phyloP scores from a whole-genome alignment of 30 jellyfish, hydroid and myxozoan genomes.

The Sanderia malayensis region DNA sequence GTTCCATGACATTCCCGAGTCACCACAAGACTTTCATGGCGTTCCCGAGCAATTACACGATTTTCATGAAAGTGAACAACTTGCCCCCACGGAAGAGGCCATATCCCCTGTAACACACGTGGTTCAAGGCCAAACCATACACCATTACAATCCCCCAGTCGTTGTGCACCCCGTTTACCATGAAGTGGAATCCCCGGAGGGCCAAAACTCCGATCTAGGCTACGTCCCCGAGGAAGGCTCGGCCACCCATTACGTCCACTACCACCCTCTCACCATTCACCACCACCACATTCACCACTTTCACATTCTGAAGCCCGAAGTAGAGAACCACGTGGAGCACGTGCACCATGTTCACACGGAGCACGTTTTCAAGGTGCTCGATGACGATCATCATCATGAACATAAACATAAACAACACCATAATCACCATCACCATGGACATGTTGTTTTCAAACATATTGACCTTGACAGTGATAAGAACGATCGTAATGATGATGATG shows the following conservation, averaged over 20 bases:
- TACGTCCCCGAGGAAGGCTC: slow-evolving; percentile 63
- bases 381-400: background rate
- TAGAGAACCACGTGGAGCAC: slow-evolving; percentile 47
- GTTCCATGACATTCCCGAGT: too few relatives aligned
- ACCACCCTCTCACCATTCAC: slow-evolving; percentile 54
- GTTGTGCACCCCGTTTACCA: slow-evolving; percentile 58
- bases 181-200: slow-evolving; percentile 42
- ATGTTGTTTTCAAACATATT: background rate
- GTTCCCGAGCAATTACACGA: too few relatives aligned
- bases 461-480: slow-evolving; percentile 13
- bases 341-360: slow-evolving; percentile 20
- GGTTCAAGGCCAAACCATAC: slow-evolving; percentile 29
- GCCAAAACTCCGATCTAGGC: slow-evolving; percentile 34
- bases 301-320: slow-evolving; percentile 55
- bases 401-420: slow-evolving; percentile 37
- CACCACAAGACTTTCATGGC: too few relatives aligned
- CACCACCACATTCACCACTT: slow-evolving; percentile 64
- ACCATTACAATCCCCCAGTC: slow-evolving; percentile 49
- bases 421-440: slow-evolving; percentile 7
- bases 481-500: slow-evolving; percentile 1
- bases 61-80: too few relatives aligned
- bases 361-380: slow-evolving; percentile 6
- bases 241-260: slow-evolving; percentile 51
- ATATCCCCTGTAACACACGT: slow-evolving; percentile 20
- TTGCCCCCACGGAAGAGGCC: too few relatives aligned